Evolutionary conservation across 1,140 invertebrate genomes (phyloP), one percentile per base, ranked within the genome.

Genomic region (Zaprionus nigranus): DNA sequence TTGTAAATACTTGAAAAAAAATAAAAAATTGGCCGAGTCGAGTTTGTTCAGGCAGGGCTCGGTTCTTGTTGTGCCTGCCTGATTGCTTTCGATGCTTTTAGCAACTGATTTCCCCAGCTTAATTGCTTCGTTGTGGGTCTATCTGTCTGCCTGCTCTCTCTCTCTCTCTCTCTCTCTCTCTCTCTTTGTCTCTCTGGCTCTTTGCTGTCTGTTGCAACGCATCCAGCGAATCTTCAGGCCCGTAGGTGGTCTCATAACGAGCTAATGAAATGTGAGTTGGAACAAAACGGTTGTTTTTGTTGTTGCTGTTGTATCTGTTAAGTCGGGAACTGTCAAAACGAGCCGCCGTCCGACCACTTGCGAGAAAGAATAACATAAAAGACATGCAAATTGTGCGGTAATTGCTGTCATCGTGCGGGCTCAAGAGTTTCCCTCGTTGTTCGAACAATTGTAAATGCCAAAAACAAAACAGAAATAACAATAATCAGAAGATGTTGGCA

Each of bases 111-210:
- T 75, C 20, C 6, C 70, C 84, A 81, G 67, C 85, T 90, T 88
- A 90, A 88, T 88, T 88, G 84, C 84, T 81, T 88, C 85, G 84
- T 62, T 90, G 85, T 90, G 78, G 84, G 84, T 85, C 84, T 75
- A 60, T 59, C 56, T 54, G 57, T 51, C 36, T n/a, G 13, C 6
- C n/a, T 46, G 40, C 46, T 51, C 20, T 5, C 40, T n/a, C 15
- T 17, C n/a, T 13, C 34, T 43, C n/a, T n/a, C n/a, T n/a, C n/a
- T n/a, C n/a, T n/a, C 40, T 43, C 38, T 43, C 4, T 40, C 13
- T 5, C 5, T 40, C 40, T 17, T 43, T 17, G 0, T 46, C n/a
- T 15, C 36, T 46, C 40, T 17, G 15, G 5, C 5, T 43, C 15
- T 6, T 1, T n/a, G 7, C 40, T 51, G 46, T 51, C 46, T 24